Percentiles rank a stretch among this genome's conserved stretches.
Conservation (phyloP, 2,888 invertebrate species). For the Mesorhabditis belari region DNA sequence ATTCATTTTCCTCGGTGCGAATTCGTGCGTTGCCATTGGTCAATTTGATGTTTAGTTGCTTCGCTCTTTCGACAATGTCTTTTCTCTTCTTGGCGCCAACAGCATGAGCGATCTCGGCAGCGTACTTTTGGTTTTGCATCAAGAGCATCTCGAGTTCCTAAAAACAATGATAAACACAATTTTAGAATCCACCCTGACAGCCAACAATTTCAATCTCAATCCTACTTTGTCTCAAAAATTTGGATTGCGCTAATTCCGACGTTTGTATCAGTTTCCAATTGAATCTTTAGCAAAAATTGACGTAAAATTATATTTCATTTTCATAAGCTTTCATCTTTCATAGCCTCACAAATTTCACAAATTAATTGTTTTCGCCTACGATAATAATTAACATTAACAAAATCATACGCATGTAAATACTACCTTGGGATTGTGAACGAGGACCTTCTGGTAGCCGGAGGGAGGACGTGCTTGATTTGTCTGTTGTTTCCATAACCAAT, state of each 20-base stretch:
- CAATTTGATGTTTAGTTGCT: conserved; percentile 81
- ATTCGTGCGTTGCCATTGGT: conserved; percentile 93
- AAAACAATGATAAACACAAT: conserved; percentile 16
- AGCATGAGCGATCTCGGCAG: conserved; percentile 93
- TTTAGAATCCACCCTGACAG: not conserved
- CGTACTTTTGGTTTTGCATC: conserved; percentile 97
- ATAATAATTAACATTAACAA: not conserved
- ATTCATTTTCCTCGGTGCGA: conserved; percentile 97
- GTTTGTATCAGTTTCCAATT: no score
- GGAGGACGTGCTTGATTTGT: conserved; percentile 89
- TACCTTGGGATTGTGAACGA: conserved; percentile 78
- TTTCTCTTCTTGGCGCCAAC: conserved; percentile 97
- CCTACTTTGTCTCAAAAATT: no score
- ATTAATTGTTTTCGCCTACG: not conserved
- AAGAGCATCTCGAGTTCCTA: conserved; percentile 91
- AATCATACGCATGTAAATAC: no score
- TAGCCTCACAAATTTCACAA: not conserved
- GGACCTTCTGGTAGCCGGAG: conserved; percentile 91
- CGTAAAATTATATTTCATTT: no score
- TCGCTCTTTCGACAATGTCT: conserved; percentile 84
- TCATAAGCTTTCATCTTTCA: no score
- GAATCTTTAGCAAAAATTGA: no score
- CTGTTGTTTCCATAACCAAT: conserved; percentile 96
- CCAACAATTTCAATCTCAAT: not conserved
- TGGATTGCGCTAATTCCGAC: no score